Evolutionary conservation across 2,797 vertebrate species (phyloP).

Genomic region (Sus cebifrons): DNA sequence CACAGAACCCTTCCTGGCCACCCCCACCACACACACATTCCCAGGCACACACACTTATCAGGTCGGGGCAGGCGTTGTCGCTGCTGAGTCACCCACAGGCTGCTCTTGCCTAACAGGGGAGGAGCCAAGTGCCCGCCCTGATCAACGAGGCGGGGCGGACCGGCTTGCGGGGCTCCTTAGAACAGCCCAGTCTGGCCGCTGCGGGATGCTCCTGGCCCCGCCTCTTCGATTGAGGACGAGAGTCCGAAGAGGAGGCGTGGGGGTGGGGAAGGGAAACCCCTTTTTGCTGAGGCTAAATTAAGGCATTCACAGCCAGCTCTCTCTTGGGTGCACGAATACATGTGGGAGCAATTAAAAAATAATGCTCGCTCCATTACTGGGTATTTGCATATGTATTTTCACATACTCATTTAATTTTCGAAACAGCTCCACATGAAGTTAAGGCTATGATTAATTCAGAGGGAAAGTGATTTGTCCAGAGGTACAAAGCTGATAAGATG

Average conservation of each 20-base stretch:
- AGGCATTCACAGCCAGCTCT: constrained; percentile 23
- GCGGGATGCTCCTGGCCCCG: neutral
- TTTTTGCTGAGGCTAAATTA: neutral
- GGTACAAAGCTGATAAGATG: neutral
- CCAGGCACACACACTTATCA: constrained; percentile 74
- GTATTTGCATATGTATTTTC: constrained; percentile 54
- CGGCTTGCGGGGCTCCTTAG: neutral
- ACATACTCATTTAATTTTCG: constrained; percentile 59
- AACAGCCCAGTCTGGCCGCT: neutral
- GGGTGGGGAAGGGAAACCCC: neutral
- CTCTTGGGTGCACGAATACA: neutral
- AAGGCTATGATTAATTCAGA: neutral
- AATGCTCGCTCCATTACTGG: neutral
- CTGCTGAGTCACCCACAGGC: constrained; percentile 85
- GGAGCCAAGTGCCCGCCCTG: neutral
- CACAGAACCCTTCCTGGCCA: constrained; percentile 3
- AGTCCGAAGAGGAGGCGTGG: neutral
- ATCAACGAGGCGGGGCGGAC: constrained; percentile 46
- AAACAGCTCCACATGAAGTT: constrained; percentile 33
- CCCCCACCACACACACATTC: neutral
- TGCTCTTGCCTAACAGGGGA: neutral
- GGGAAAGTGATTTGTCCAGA: constrained; percentile 32
- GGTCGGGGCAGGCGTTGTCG: constrained; percentile 54
- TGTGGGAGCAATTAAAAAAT: constrained; percentile 68
- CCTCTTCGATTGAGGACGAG: neutral